Evolutionary conservation across 2,888 invertebrate genomes (phyloP).

Genomic region (Drosophila anomelani): DNA sequence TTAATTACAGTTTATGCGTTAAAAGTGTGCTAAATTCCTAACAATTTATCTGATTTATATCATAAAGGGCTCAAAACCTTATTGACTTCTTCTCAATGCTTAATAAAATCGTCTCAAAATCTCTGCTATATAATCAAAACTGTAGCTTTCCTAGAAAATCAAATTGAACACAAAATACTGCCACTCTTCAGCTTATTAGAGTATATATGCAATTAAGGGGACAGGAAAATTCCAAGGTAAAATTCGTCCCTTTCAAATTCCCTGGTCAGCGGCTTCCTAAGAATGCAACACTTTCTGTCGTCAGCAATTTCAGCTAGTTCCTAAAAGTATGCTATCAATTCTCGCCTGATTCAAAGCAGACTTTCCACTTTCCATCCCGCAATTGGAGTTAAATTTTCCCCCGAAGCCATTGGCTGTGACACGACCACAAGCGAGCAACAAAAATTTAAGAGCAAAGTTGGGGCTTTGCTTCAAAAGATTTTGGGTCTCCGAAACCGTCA

Average conservation of each 20-base stretch:
- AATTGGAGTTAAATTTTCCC: constrained; percentile 16
- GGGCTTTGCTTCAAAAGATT: constrained; percentile 41
- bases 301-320: constrained; percentile 16
- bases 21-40: too few species aligned
- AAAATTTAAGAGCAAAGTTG: constrained; percentile 41
- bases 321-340: constrained; percentile 57
- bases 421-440: constrained; percentile 27
- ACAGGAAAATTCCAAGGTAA: too few species aligned
- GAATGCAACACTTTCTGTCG: constrained; percentile 22
- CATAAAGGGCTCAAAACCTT: too few species aligned
- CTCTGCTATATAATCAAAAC: neutral
- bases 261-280: constrained; percentile 4
- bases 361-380: neutral
- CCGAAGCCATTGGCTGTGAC: constrained; percentile 21
- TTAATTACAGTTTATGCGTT: too few species aligned
- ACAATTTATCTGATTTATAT: too few species aligned
- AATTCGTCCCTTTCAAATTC: neutral
- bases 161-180: neutral
- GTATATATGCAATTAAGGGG: neutral
- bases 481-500: constrained; percentile 11
- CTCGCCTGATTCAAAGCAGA: constrained; percentile 6
- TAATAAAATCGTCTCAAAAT: neutral
- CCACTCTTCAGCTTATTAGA: neutral
- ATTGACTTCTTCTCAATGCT: neutral
- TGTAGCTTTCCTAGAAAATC: neutral